Evolutionary conservation across 2,888 invertebrate species (phyloP), one percentile per base, ranked within the genome.

Genomic region (Meloe dianella): DNA sequence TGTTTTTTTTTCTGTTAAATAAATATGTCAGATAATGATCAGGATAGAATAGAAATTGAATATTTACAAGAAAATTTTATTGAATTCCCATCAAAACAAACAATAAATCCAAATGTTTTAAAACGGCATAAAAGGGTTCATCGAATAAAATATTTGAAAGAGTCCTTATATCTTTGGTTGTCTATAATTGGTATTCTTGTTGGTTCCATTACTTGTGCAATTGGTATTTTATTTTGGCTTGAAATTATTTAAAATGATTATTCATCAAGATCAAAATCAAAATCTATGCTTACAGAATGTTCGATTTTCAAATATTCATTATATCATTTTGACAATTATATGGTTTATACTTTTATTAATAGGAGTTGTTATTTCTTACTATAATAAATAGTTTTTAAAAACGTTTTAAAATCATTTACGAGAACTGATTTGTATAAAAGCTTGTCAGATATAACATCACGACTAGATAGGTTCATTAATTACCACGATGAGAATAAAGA

Each of bases 221-320:
- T 60, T 17, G 64, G 64, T 7, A 20, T 64, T 22, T 60, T 64
- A 60, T 32, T 47, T 30, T 64, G 64, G 59, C 51, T 41, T 32
- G 30, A 64, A 51, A 54, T 64, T 6, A 20, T 63, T 22, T 27
- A 63, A 63, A 57, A n/a, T 62, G 35, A 57, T 17, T 17, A n/a
- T n/a, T n/a, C n/a, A n/a, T n/a, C n/a, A n/a, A n/a, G n/a, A n/a
- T 41, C 22, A 61, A 22, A 24, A 56, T 56, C 54, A 35, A 20
- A 57, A 57, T 62, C 57, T 61, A 14, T 14, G 2, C 2, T n/a
- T n/a, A 41, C 38, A 41, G 20, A 47, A 17, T 22, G 10, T 0
- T 3, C 0, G 7, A 17, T 41, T 20, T 47, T 20, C 47, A 6
- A 47, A 10, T 6, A 3, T 47, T 47, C 6, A 22, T 47, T 47